Evolutionary conservation across 2,113 vertebrate genomes (phyloP).

Genomic region (Calyptomena viridis): DNA sequence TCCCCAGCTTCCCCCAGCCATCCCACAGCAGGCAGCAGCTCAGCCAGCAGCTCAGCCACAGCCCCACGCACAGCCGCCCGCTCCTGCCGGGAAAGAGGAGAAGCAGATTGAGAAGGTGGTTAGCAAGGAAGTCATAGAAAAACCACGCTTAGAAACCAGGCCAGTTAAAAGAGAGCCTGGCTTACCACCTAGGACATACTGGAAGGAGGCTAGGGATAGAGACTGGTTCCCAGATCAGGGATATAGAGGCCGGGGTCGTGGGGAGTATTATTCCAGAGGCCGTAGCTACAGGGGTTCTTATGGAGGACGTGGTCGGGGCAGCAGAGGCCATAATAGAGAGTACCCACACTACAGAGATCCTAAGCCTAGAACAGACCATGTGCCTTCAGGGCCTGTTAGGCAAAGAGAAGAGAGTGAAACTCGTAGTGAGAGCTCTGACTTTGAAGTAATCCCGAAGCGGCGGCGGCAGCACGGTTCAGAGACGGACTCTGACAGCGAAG

Average conservation of each 20-base stretch:
- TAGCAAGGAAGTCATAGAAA: slow-evolving; percentile 78
- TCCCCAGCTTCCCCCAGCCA: slow-evolving; percentile 12
- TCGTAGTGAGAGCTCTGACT: slow-evolving; percentile 96
- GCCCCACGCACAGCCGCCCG: background rate
- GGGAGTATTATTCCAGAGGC: slow-evolving; percentile 96
- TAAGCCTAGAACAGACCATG: slow-evolving; percentile 82
- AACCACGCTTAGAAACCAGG: slow-evolving; percentile 80
- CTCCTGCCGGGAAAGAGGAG: slow-evolving; percentile 75
- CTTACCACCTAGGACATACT: slow-evolving; percentile 84
- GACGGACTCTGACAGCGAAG: slow-evolving; percentile 96
- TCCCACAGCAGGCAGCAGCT: background rate
- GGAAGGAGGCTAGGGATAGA: slow-evolving; percentile 87
- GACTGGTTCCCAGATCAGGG: slow-evolving; percentile 90
- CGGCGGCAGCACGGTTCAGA: slow-evolving; percentile 90
- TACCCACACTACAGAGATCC: slow-evolving; percentile 90
- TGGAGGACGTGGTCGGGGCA: slow-evolving; percentile 85
- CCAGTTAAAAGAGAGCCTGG: slow-evolving; percentile 80
- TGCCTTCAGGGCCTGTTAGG: slow-evolving; percentile 75
- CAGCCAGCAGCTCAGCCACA: background rate
- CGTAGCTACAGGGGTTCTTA: slow-evolving; percentile 95
- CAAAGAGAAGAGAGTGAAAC: slow-evolving; percentile 96
- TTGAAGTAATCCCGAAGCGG: slow-evolving; percentile 94
- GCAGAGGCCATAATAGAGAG: slow-evolving; percentile 87
- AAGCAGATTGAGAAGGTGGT: slow-evolving; percentile 80
- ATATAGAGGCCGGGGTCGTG: slow-evolving; percentile 90